These are phyloP conservation scores for Eleginops maclovinus DNA, from an alignment of 2,113 vertebrate genomes.

Conservation along the genomic window DNA sequence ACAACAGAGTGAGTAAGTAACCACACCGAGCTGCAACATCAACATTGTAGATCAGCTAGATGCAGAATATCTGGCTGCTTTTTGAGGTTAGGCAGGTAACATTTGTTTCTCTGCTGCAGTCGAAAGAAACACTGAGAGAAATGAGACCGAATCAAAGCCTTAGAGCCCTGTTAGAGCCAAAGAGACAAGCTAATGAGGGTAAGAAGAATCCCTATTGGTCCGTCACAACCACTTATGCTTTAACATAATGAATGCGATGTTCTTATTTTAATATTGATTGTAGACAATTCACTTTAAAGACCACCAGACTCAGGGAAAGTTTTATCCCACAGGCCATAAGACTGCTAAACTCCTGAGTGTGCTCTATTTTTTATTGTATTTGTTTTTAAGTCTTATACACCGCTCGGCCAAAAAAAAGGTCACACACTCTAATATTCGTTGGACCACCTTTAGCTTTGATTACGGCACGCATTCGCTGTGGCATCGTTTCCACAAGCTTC, in stretches of 20 bases:
- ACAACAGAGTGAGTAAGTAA: constrained; percentile 21
- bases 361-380: too few relatives aligned
- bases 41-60: not conserved
- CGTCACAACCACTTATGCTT: not conserved
- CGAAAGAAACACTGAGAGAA: not conserved
- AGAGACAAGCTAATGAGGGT: not conserved
- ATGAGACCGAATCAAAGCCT: not conserved
- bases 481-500: too few relatives aligned
- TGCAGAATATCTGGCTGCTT: too few relatives aligned
- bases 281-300: not conserved
- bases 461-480: too few relatives aligned
- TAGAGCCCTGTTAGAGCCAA: too few relatives aligned
- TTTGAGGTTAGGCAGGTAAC: not conserved
- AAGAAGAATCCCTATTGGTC: not conserved
- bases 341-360: too few relatives aligned
- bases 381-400: too few relatives aligned
- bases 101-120: not conserved
- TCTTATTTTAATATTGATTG: not conserved
- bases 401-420: too few relatives aligned
- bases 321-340: too few relatives aligned
- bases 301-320: too few relatives aligned
- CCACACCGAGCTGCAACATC: not conserved
- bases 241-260: not conserved
- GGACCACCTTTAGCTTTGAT: too few relatives aligned
- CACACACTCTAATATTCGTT: too few relatives aligned